A percentile compares a stretch with the other conserved stretches of the same genome.
Conservation (phyloP, 2,113 vertebrate genomes). For the Henicopernis longicauda region DNA sequence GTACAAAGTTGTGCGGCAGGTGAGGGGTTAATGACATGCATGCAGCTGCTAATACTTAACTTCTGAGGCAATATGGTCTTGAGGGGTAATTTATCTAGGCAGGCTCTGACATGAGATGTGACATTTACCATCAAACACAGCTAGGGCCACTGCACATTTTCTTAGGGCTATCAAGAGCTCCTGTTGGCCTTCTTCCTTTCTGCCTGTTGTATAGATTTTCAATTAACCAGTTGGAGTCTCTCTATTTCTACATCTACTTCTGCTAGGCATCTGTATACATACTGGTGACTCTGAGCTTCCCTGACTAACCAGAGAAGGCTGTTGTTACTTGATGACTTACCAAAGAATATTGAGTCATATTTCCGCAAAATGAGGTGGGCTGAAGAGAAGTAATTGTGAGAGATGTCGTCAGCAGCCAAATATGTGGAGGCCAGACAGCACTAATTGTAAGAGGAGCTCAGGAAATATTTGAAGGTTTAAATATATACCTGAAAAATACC, state of each 20-base stretch:
- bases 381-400: not conserved
- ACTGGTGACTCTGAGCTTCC: not conserved
- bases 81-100: conserved; percentile 44
- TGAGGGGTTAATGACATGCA: conserved; percentile 61
- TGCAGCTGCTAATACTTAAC: conserved; percentile 57
- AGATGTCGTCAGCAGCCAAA: not conserved
- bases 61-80: conserved; percentile 55
- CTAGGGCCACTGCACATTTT: not conserved
- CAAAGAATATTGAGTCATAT: not conserved
- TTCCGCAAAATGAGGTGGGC: not conserved
- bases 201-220: not conserved
- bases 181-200: not conserved
- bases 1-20: conserved; percentile 12
- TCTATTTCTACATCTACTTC: not conserved
- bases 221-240: not conserved
- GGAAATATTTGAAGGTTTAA: not conserved
- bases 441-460: not conserved
- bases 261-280: not conserved
- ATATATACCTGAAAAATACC: not conserved
- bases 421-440: not conserved
- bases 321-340: conserved; percentile 39
- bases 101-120: conserved; percentile 59
- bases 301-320: conserved; percentile 33
- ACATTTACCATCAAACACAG: conserved; percentile 36
- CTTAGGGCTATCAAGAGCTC: not conserved